Evolutionary conservation across 1,140 invertebrate genomes (phyloP).

Genomic region (Belonocnema kinseyi): DNA sequence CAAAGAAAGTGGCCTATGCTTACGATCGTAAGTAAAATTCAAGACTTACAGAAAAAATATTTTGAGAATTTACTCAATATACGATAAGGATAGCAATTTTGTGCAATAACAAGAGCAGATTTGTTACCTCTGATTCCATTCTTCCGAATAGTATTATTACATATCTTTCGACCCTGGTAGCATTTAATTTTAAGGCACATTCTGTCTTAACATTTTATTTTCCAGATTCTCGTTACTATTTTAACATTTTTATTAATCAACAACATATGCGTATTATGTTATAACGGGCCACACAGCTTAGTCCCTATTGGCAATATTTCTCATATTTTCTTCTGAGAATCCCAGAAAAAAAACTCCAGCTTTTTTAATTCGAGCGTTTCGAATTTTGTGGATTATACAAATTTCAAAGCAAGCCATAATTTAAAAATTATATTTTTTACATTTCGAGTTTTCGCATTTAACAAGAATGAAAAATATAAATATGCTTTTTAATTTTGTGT

Average conservation of each 20-base stretch:
- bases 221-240: not conserved
- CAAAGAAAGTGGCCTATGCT: not conserved
- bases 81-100: not conserved
- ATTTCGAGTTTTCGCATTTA: too few relatives aligned
- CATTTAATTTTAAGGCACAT: constrained; percentile 22
- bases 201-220: not conserved
- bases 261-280: not conserved
- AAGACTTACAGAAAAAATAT: not conserved
- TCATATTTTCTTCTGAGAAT: too few relatives aligned
- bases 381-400: too few relatives aligned
- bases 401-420: too few relatives aligned
- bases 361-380: too few relatives aligned
- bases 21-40: not conserved
- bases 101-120: not conserved
- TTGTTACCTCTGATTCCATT: not conserved
- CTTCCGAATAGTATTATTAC: not conserved
- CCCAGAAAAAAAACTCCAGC: too few relatives aligned
- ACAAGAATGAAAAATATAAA: too few relatives aligned
- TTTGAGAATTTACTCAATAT: constrained; percentile 1
- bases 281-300: too few relatives aligned
- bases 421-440: too few relatives aligned
- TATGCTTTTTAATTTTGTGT: too few relatives aligned
- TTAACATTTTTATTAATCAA: not conserved
- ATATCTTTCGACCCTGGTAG: constrained; percentile 15
- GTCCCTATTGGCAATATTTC: too few relatives aligned